Conservation (phyloP, 2,797 vertebrate genomes). For the Glossophaga mutica region DNA sequence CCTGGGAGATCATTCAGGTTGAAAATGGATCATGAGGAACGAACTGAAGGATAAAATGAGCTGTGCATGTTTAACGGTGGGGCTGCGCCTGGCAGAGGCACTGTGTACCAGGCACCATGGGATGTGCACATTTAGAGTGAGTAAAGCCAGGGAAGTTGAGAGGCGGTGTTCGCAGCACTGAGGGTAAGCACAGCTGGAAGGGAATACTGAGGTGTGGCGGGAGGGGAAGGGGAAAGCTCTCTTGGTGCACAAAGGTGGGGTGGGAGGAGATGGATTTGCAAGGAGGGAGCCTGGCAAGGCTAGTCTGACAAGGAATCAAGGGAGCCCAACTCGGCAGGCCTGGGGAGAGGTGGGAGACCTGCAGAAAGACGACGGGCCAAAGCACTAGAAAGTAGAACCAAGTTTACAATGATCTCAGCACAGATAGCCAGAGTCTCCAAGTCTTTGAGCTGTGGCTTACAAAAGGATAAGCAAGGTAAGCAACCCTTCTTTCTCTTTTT, state of each 20-base stretch:
- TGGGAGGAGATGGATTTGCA: neutral
- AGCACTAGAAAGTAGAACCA: neutral
- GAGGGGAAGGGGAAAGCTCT: neutral
- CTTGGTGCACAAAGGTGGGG: neutral
- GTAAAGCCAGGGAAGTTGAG: neutral
- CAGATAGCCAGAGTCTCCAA: neutral
- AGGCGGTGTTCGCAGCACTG: neutral
- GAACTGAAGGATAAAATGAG: neutral
- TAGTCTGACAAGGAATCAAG: neutral
- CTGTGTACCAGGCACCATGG: neutral
- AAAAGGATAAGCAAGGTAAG: neutral
- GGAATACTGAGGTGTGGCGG: neutral
- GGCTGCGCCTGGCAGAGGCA: neutral
- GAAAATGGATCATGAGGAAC: neutral
- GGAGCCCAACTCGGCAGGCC: neutral
- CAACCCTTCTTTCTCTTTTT: neutral
- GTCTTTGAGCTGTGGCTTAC: neutral
- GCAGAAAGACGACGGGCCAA: neutral
- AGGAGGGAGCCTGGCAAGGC: neutral
- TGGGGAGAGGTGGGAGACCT: neutral
- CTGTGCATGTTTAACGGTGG: neutral
- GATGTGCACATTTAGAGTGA: neutral
- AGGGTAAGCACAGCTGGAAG: neutral
- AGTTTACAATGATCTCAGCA: neutral
- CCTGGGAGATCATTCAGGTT: neutral